These are phyloP conservation scores for Laspeyria flexula DNA, from an alignment of 2,888 invertebrate genomes.

Conservation along the genomic window DNA sequence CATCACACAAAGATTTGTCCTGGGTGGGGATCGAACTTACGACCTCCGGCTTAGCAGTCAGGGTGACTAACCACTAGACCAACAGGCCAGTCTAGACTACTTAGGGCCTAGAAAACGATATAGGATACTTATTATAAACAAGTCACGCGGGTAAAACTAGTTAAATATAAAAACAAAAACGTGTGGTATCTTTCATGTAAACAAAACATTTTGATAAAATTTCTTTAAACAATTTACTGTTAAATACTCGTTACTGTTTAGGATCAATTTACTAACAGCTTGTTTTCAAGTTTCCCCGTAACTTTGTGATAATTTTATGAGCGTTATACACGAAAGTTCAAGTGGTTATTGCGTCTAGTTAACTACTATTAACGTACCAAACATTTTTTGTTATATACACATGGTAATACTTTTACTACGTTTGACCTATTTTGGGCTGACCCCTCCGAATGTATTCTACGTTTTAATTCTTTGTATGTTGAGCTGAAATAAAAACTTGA, in stretches of 20 bases:
- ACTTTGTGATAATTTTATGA: slow-evolving; percentile 78
- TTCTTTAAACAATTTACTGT: slow-evolving; percentile 27
- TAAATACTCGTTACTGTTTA: slow-evolving; percentile 50
- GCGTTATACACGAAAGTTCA: slow-evolving; percentile 75
- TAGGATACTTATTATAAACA: no score
- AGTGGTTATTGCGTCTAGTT: slow-evolving; percentile 58
- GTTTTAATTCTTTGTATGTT: no score
- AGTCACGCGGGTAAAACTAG: no score
- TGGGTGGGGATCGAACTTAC: no score
- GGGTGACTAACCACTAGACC: no score
- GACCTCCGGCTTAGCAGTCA: no score
- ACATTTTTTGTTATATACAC: slow-evolving; percentile 47
- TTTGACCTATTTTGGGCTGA: slow-evolving; percentile 62
- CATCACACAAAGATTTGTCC: no score
- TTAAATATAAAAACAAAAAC: no score
- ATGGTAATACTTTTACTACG: slow-evolving; percentile 45
- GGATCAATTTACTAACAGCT: slow-evolving; percentile 74
- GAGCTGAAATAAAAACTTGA: no score
- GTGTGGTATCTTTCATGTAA: not conserved
- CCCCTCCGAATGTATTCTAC: no score
- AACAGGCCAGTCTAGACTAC: no score
- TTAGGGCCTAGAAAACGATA: no score
- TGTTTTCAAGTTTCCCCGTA: slow-evolving; percentile 72
- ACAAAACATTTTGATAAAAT: slow-evolving; percentile 4
- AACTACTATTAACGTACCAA: slow-evolving; percentile 39